Conservation (phyloP, 2,113 vertebrate genomes). For the Anolis sagrei region DNA sequence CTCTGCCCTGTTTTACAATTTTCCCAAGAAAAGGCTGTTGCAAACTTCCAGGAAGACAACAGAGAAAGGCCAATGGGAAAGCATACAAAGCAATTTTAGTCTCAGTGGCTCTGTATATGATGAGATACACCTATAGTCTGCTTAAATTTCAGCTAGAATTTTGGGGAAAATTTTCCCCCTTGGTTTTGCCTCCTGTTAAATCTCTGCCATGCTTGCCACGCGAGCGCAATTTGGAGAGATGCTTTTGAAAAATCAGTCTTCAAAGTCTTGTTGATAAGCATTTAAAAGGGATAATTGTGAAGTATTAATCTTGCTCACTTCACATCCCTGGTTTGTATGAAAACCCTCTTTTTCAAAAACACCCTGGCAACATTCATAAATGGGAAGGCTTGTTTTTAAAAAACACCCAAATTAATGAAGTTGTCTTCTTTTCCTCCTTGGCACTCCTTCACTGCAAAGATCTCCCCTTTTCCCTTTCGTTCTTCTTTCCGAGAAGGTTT, state of each 20-base stretch:
- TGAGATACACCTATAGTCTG: too few species aligned
- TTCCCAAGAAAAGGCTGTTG: too few species aligned
- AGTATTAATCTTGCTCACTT: not conserved
- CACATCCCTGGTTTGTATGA: not conserved
- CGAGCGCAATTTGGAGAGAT: not conserved
- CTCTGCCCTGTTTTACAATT: too few species aligned
- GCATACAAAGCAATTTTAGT: too few species aligned
- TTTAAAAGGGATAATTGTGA: not conserved
- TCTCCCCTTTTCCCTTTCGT: too few species aligned
- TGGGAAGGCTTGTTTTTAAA: not conserved
- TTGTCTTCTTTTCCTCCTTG: too few species aligned
- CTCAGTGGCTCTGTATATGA: too few species aligned
- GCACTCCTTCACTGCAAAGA: not conserved
- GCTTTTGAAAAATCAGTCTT: too few species aligned
- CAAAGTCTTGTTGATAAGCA: not conserved
- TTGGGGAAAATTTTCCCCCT: not conserved
- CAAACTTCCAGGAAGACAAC: too few species aligned
- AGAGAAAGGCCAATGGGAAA: too few species aligned
- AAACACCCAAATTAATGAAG: not conserved
- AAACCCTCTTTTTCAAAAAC: not conserved
- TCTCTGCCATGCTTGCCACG: not conserved
- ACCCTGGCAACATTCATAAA: not conserved
- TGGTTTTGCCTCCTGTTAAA: rapidly evolving
- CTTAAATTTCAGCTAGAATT: not conserved
- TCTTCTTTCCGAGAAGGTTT: too few species aligned